phyloP scores from a whole-genome alignment of 2,888 invertebrate genomes.

The Incurvaria masculella region DNA sequence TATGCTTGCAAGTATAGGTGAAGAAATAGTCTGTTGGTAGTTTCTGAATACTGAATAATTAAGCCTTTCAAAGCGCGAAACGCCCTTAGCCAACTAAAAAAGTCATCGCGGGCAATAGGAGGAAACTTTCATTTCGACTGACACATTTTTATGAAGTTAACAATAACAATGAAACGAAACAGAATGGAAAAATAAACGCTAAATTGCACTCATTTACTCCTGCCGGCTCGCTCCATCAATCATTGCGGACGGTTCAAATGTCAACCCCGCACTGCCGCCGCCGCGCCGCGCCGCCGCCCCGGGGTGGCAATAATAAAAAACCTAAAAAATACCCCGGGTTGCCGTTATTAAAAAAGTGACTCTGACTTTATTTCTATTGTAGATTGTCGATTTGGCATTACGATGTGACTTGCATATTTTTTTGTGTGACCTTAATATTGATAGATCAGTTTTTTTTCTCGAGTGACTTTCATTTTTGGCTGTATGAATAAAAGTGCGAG shows the following conservation, averaged over 20 bases:
- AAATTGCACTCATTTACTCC: slow-evolving; percentile 54
- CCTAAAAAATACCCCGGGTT: slow-evolving; percentile 48
- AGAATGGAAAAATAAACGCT: slow-evolving; percentile 43
- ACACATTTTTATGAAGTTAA: slow-evolving; percentile 25
- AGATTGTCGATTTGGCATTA: slow-evolving; percentile 55
- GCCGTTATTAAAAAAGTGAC: slow-evolving; percentile 58
- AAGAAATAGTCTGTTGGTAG: no score
- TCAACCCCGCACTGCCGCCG: no score
- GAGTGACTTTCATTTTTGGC: slow-evolving; percentile 40
- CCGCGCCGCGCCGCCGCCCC: no score
- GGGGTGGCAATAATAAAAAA: slow-evolving; percentile 53
- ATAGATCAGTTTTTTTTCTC: slow-evolving; percentile 52
- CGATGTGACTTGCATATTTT: slow-evolving; percentile 57
- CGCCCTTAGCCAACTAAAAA: no score
- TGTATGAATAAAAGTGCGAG: slow-evolving; percentile 19
- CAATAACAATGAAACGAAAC: slow-evolving; percentile 33
- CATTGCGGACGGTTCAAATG: slow-evolving; percentile 54
- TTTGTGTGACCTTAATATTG: slow-evolving; percentile 54
- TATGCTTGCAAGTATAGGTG: no score
- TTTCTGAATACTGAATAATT: no score
- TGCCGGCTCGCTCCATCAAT: slow-evolving; percentile 47
- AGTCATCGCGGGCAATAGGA: background rate
- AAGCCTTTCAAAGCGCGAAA: no score
- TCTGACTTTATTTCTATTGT: slow-evolving; percentile 57
- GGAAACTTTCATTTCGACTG: slow-evolving; percentile 3